These are phyloP conservation scores for Drosophila paulistorum DNA, from an alignment of 1,140 invertebrate genomes.

Conservation along the genomic window DNA sequence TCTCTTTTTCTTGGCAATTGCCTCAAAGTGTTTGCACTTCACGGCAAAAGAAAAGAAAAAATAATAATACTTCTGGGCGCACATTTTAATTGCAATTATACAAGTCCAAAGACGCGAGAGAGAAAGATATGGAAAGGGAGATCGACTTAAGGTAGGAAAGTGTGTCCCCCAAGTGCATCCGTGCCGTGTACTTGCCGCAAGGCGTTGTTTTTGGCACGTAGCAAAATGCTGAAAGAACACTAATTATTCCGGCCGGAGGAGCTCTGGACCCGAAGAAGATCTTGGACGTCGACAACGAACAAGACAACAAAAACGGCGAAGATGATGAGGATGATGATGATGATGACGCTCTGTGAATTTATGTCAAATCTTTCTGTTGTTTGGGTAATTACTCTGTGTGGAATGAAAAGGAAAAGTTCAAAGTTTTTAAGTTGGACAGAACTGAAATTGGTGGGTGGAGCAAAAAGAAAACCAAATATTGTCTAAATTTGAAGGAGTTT, in stretches of 20 bases:
- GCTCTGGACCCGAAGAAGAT: conserved; percentile 19
- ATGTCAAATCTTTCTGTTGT: conserved; percentile 65
- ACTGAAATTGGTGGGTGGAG: conserved; percentile 8
- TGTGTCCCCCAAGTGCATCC: conserved; percentile 22
- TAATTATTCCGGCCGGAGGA: conserved; percentile 75
- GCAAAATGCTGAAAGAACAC: conserved; percentile 58
- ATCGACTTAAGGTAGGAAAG: neutral
- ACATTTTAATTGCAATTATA: conserved; percentile 82
- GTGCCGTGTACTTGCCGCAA: conserved; percentile 69
- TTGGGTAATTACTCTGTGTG: conserved; percentile 77
- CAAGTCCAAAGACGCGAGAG: conserved; percentile 26
- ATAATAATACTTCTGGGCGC: conserved; percentile 28
- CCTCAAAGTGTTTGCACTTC: conserved; percentile 76
- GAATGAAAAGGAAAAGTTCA: conserved; percentile 78
- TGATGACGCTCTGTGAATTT: conserved; percentile 37
- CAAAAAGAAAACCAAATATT: neutral
- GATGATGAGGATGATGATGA: too few species aligned
- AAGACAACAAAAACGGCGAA: neutral
- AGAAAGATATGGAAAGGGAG: conserved; percentile 12
- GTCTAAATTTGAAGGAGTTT: conserved; percentile 2
- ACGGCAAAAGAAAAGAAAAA: conserved; percentile 18
- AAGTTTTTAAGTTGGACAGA: too few species aligned
- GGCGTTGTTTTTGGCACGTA: conserved; percentile 70
- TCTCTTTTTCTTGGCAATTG: conserved; percentile 33
- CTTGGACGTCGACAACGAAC: neutral